These are phyloP conservation scores for Neofelis nebulosa DNA, from an alignment of 2,113 vertebrate species.

Conservation along the genomic window DNA sequence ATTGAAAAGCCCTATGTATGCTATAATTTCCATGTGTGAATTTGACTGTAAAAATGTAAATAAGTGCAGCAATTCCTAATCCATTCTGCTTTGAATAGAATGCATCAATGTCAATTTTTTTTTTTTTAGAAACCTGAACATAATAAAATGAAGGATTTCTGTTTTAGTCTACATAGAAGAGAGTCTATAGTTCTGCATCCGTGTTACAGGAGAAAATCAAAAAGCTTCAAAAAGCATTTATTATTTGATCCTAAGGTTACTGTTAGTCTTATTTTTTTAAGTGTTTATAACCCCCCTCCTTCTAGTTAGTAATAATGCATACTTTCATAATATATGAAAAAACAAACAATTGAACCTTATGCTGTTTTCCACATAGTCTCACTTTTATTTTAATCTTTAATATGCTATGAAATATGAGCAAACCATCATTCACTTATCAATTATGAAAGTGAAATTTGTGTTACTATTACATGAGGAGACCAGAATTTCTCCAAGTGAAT, in stretches of 20 bases:
- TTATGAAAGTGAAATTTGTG: slow-evolving; percentile 61
- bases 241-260: slow-evolving; percentile 71
- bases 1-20: slow-evolving; percentile 1
- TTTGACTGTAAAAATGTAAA: slow-evolving; percentile 49
- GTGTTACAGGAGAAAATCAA: slow-evolving; percentile 24
- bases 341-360: neutral
- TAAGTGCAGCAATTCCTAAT: slow-evolving; percentile 1
- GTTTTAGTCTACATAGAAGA: neutral
- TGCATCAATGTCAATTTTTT: neutral
- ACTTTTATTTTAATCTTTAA: neutral
- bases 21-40: slow-evolving; percentile 29
- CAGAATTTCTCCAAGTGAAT: neutral
- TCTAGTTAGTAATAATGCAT: slow-evolving; percentile 31
- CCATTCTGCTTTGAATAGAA: slow-evolving; percentile 7
- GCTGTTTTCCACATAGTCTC: neutral
- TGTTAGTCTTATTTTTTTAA: slow-evolving; percentile 67
- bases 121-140: neutral
- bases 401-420: neutral
- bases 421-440: neutral
- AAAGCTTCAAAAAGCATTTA: slow-evolving; percentile 60
- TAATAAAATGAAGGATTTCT: slow-evolving; percentile 14
- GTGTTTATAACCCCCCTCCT: slow-evolving; percentile 47
- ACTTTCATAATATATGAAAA: slow-evolving; percentile 44
- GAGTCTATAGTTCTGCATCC: neutral
- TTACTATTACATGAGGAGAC: neutral